Conservation (phyloP, 2,113 vertebrate genomes). For the Vulpes vulpes region DNA sequence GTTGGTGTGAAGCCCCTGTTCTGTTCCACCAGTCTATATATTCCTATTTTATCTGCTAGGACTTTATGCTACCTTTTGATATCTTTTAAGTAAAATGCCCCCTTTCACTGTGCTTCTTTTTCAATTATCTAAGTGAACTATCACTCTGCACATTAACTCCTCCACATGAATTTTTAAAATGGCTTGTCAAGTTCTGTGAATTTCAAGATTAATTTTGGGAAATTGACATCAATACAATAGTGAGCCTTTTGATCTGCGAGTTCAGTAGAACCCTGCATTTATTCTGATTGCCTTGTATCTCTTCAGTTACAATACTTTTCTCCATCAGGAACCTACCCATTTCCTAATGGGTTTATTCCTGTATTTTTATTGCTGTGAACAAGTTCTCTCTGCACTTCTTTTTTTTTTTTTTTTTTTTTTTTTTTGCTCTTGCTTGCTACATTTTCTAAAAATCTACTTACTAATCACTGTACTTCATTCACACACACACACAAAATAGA, state of each 20-base stretch:
- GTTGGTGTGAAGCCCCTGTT: not conserved
- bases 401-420: not conserved
- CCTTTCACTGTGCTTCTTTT: not conserved
- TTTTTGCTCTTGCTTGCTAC: constrained; percentile 61
- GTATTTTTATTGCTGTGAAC: not conserved
- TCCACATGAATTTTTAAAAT: constrained; percentile 33
- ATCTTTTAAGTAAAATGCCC: constrained; percentile 36
- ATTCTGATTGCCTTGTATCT: not conserved
- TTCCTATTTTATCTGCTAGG: not conserved
- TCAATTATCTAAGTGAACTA: not conserved
- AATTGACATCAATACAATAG: not conserved
- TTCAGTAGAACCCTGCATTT: not conserved
- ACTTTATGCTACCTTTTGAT: constrained; percentile 28
- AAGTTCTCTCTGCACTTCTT: not conserved
- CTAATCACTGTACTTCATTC: constrained; percentile 77
- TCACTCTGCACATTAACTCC: constrained; percentile 15
- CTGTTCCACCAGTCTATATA: not conserved
- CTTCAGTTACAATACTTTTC: not conserved
- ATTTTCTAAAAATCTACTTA: constrained; percentile 64
- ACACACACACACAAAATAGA: constrained; percentile 71
- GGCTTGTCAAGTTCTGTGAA: constrained; percentile 34
- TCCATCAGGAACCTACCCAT: not conserved
- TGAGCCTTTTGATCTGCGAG: not conserved
- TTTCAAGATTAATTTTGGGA: not conserved
- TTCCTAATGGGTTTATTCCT: constrained; percentile 8